Base-by-base conservation (phyloP, 2,113 vertebrate genomes). In the Pyxicephalus adspersus region DNA sequence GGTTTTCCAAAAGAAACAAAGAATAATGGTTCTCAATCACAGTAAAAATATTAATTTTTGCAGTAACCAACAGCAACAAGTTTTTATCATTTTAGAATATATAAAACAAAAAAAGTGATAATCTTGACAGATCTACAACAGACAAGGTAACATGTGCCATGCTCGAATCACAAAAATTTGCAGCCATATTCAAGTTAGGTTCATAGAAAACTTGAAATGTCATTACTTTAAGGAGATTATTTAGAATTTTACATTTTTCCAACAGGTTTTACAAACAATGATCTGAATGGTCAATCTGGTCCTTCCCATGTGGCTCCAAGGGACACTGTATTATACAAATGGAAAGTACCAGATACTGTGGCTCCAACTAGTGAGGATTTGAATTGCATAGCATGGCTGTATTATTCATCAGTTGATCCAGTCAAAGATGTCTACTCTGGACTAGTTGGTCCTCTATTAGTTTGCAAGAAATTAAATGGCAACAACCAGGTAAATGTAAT, bases 401-500 rank as follows among this genome's bases (percentile, higher is more conserved):
- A 99, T 86, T 98, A 95, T 87, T 99, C 98, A 52, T 93, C 92
- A 6, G 94, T 95, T 68, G 94, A 99, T 84, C 83, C 92, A 0
- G 89, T 97, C 34, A 94, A 90, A 90, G 97, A 99, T 77, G 95
- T 94, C 77, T 95, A 83, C 84, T 95, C 97, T 61, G 98, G 98
- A 15, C 92, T 99, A 51, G 95, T 95, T 2, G 98, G 98, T 34
- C 96, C 95, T 11, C 93, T 99, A 66, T 88, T 99, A 71, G 89
- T 99, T 76, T 99, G 98, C 88, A 93, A 88, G 83, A 88, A 92
- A 1, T 90, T 99, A 23, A 89, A 89, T 77, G 85, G 90, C 57
- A 94, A 94, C 45, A 92, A 75, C 81, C 96, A 96, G 95, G 98
- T 97, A 85, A 86, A 83, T 87, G n/a, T n/a, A n/a, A n/a, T n/a